These are phyloP conservation scores for Eumerus sabulonum DNA, from an alignment of 2,888 invertebrate genomes.

Conservation along the genomic window DNA sequence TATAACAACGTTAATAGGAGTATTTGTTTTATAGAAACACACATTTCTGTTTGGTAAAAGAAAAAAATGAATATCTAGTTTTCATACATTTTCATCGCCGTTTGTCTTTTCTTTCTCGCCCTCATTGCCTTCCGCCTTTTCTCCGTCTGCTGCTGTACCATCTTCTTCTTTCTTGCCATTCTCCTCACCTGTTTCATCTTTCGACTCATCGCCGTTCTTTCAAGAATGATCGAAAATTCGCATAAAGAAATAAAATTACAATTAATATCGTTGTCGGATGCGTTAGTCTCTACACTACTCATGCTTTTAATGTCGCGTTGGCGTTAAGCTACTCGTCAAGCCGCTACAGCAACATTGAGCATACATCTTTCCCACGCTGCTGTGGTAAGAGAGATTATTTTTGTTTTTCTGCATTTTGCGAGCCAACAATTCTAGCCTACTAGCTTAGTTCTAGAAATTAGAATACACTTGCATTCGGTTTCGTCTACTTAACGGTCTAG, in stretches of 20 bases:
- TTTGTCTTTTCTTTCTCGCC: conserved; percentile 56
- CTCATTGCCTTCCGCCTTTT: conserved; percentile 18
- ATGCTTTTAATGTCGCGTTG: conserved; percentile 51
- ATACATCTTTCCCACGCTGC: conserved; percentile 38
- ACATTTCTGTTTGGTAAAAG: no score
- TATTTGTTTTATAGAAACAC: no score
- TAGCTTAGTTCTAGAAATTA: conserved; percentile 25
- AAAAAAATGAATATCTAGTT: background rate
- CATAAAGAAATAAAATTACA: conserved; percentile 9
- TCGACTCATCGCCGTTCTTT: conserved; percentile 54
- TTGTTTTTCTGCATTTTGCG: conserved; percentile 22
- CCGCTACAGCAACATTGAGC: conserved; percentile 32
- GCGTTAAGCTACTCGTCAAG: conserved; percentile 39
- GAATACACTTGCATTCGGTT: conserved; percentile 40
- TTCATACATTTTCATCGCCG: conserved; percentile 56
- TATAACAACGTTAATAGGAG: no score
- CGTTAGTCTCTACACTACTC: conserved; percentile 43
- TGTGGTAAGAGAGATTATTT: conserved; percentile 31
- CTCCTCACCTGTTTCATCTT: conserved; percentile 49
- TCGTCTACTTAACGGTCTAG: conserved; percentile 41
- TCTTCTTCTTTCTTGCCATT: conserved; percentile 41
- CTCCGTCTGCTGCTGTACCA: no score
- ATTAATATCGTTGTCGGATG: conserved; percentile 29
- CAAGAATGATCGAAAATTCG: conserved; percentile 15
- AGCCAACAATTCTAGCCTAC: no score